Percentiles rank a stretch among this genome's conserved stretches.
Evolutionary conservation across 2,113 vertebrate genomes (phyloP).

Genomic region (Psilopsiagon aymara): DNA sequence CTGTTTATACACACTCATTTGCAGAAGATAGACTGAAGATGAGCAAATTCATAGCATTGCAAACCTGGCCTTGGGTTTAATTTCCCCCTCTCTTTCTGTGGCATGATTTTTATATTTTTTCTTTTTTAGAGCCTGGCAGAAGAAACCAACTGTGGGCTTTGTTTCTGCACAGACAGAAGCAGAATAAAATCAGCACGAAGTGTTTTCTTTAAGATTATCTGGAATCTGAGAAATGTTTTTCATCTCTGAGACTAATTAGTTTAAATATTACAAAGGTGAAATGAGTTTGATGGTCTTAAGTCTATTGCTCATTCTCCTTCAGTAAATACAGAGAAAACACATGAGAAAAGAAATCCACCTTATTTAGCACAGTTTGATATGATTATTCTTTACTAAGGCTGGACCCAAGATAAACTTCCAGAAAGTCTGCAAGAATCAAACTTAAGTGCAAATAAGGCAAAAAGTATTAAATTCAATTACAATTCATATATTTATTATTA

Average conservation of each 20-base stretch:
- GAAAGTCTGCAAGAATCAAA: conserved; percentile 45
- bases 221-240: conserved; percentile 68
- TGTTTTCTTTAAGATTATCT: conserved; percentile 68
- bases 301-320: conserved; percentile 47
- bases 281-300: conserved; percentile 65
- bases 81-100: conserved; percentile 14
- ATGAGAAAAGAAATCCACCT: conserved; percentile 25
- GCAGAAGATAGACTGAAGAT: conserved; percentile 73
- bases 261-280: conserved; percentile 67
- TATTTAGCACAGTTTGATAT: conserved; percentile 51
- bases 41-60: conserved; percentile 49
- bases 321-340: conserved; percentile 20
- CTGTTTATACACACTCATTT: conserved; percentile 72
- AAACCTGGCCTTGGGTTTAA: conserved; percentile 67
- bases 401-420: conserved; percentile 60
- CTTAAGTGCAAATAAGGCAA: background rate
- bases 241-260: conserved; percentile 66
- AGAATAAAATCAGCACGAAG: conserved; percentile 65
- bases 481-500: conserved; percentile 22
- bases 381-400: conserved; percentile 40
- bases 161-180: conserved; percentile 61
- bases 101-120: background rate
- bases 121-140: conserved; percentile 49
- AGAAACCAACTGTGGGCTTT: conserved; percentile 55
- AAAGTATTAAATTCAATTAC: conserved; percentile 4